phyloP scores from a whole-genome alignment of 2,113 vertebrate genomes.

The Takifugu bimaculatus region DNA sequence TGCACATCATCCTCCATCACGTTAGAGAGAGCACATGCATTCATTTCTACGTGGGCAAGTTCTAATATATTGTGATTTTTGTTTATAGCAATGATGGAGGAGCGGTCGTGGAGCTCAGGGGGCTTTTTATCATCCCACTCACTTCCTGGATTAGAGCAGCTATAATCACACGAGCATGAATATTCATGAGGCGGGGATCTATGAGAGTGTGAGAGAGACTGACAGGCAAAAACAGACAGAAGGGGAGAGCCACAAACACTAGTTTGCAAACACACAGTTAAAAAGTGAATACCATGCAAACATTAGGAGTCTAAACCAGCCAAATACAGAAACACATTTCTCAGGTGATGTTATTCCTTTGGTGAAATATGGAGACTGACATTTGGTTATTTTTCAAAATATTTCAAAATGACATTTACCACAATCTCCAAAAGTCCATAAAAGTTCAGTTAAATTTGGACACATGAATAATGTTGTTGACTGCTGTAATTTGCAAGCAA shows the following conservation, averaged over 20 bases:
- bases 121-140: slow-evolving; percentile 55
- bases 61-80: slow-evolving; percentile 33
- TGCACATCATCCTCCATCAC: slow-evolving; percentile 5
- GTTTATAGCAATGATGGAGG: slow-evolving; percentile 24
- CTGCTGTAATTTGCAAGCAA: no score
- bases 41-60: neutral
- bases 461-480: no score
- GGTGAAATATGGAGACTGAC: no score
- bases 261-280: neutral
- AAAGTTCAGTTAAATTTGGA: no score
- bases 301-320: neutral
- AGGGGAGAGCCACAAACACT: slow-evolving; percentile 18
- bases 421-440: no score
- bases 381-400: no score
- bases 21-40: neutral
- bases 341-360: neutral
- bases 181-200: slow-evolving; percentile 46
- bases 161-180: slow-evolving; percentile 43
- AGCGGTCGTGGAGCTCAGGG: neutral
- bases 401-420: no score
- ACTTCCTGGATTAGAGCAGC: slow-evolving; percentile 48
- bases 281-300: neutral
- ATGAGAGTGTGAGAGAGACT: slow-evolving; percentile 20
- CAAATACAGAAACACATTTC: neutral
- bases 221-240: slow-evolving; percentile 23